Conservation (phyloP, 2,888 invertebrate genomes). For the Ectemnius cavifrons region DNA sequence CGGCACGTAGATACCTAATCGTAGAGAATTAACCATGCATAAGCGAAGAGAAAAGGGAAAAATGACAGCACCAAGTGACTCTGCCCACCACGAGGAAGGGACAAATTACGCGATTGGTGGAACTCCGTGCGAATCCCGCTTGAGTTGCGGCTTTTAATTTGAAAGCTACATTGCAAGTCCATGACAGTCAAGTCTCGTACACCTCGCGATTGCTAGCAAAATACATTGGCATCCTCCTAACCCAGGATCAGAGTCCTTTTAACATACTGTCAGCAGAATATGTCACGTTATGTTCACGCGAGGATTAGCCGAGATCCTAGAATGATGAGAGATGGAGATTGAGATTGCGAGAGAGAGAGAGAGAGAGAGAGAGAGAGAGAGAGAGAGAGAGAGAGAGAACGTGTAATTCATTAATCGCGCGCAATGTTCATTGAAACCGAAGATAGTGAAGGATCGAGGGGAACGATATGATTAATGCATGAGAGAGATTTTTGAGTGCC, state of each 20-base stretch:
- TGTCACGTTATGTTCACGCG: conserved; percentile 22
- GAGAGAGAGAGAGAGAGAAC: too few relatives aligned
- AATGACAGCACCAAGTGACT: conserved; percentile 50
- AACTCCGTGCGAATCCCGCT: conserved; percentile 32
- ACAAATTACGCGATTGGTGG: conserved; percentile 56
- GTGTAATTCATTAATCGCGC: conserved; percentile 33
- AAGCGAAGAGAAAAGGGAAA: conserved; percentile 45
- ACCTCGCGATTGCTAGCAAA: too few relatives aligned
- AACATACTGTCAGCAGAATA: too few relatives aligned
- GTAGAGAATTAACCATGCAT: conserved; percentile 58
- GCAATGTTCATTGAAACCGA: conserved; percentile 48
- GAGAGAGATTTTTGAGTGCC: conserved; percentile 71
- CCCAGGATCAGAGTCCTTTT: too few relatives aligned
- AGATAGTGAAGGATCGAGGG: conserved; percentile 46
- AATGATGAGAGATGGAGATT: conserved; percentile 18
- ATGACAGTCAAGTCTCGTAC: neutral
- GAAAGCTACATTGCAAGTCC: conserved; percentile 53
- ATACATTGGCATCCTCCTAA: conserved; percentile 18
- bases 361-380: neutral
- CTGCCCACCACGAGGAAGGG: conserved; percentile 29
- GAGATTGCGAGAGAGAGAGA: conserved; percentile 16
- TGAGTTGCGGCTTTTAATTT: conserved; percentile 66
- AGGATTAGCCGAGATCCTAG: conserved; percentile 18
- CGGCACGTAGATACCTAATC: conserved; percentile 56
- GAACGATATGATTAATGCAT: conserved; percentile 72